phyloP scores from a whole-genome alignment of 2,113 vertebrate genomes.

The Psittacus erithacus region DNA sequence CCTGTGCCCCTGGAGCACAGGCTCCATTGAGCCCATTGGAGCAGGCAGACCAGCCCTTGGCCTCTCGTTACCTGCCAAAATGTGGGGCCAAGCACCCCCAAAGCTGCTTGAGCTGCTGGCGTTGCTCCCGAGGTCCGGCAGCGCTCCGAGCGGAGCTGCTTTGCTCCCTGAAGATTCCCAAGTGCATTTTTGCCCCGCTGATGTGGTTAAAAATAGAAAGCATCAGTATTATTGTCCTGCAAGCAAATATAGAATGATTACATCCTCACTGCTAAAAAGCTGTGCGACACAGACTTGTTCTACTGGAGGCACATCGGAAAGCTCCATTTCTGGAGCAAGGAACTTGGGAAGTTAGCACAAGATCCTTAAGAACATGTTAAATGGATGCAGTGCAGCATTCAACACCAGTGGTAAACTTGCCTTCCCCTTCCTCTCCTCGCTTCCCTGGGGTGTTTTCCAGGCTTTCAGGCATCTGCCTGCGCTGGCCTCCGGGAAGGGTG shows the following conservation, averaged over 20 bases:
- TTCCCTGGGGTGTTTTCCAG: background rate
- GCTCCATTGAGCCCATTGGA: accelerated
- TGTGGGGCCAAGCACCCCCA: accelerated
- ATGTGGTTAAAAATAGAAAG: slow-evolving; percentile 11
- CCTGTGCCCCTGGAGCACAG: accelerated
- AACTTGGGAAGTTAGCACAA: background rate
- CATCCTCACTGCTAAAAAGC: background rate
- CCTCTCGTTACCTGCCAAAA: background rate
- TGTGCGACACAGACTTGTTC: background rate
- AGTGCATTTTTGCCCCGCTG: background rate
- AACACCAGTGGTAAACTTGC: background rate
- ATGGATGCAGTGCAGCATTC: accelerated
- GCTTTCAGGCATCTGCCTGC: background rate
- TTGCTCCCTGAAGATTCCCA: background rate
- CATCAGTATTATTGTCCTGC: background rate
- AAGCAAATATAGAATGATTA: slow-evolving; percentile 3
- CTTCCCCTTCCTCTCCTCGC: background rate
- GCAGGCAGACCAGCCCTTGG: background rate
- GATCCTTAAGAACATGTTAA: background rate
- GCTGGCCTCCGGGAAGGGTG: background rate
- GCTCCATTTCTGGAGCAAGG: background rate
- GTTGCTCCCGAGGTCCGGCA: background rate
- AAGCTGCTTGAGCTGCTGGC: background rate
- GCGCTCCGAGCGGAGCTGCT: background rate
- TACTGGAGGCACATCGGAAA: background rate